Conservation (phyloP, 2,113 vertebrate species). For the Amazona vittata region DNA sequence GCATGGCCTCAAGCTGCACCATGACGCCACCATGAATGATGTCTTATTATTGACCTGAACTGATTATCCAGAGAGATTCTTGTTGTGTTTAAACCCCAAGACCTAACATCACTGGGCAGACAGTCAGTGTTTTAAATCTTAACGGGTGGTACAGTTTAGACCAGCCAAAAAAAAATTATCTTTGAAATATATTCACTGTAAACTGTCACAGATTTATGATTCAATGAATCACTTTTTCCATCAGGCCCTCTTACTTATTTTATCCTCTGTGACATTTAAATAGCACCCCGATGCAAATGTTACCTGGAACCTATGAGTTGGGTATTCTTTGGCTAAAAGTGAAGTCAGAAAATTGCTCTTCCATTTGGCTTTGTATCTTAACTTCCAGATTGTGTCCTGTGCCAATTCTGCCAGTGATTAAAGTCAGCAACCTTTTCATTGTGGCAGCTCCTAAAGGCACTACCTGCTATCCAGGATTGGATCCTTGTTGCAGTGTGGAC, state of each 20-base stretch:
- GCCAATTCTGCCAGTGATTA: neutral
- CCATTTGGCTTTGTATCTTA: neutral
- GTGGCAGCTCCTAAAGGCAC: neutral
- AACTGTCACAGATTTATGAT: neutral
- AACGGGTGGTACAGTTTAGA: neutral
- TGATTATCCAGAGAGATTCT: slow-evolving; percentile 15
- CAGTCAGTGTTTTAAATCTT: neutral
- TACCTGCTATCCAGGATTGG: neutral
- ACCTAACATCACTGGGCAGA: neutral
- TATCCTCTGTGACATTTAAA: neutral
- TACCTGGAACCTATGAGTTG: neutral
- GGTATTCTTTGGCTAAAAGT: neutral
- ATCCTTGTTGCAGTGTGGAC: neutral
- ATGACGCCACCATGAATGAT: slow-evolving; percentile 7
- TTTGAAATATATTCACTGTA: neutral
- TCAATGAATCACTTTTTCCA: neutral
- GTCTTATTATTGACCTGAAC: slow-evolving; percentile 29
- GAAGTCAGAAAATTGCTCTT: neutral
- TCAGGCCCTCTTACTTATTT: neutral
- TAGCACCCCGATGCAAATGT: neutral
- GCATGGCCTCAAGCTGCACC: neutral
- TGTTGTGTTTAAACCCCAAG: neutral
- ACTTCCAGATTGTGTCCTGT: neutral
- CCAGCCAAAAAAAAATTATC: neutral
- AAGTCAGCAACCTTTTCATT: neutral